These are phyloP conservation scores for Morinoia aosen DNA, from an alignment of 2,888 invertebrate species.

Conservation along the genomic window DNA sequence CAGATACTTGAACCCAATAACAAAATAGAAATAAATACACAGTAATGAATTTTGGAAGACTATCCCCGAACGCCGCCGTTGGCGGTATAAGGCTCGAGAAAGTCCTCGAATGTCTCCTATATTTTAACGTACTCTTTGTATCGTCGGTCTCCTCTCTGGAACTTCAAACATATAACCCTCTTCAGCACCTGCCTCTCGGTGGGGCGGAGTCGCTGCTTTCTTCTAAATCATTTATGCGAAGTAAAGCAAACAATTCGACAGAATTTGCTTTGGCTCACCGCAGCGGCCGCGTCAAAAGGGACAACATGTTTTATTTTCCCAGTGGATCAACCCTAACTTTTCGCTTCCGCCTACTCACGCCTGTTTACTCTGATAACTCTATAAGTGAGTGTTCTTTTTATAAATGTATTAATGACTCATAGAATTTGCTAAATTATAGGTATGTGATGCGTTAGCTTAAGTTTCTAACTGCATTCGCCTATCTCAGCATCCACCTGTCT, in stretches of 20 bases:
- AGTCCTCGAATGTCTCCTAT: not conserved
- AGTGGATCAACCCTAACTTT: constrained; percentile 42
- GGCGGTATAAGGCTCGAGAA: not conserved
- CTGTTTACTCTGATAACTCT: not conserved
- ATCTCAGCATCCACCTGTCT: too few species aligned
- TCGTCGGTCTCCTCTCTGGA: not conserved
- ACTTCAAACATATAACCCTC: not conserved
- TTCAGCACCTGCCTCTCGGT: not conserved
- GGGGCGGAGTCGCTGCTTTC: constrained; percentile 2
- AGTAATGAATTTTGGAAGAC: not conserved
- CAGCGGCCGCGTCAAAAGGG: constrained; percentile 29
- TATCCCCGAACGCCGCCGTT: not conserved
- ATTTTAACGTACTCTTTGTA: not conserved
- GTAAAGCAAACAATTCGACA: not conserved
- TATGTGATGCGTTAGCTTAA: too few species aligned
- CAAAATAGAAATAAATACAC: not conserved
- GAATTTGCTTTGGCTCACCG: not conserved
- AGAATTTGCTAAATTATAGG: not conserved
- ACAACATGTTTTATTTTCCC: constrained; percentile 48
- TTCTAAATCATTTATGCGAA: not conserved
- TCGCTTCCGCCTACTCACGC: not conserved
- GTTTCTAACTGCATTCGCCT: too few species aligned
- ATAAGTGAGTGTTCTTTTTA: not conserved
- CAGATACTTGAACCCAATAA: not conserved
- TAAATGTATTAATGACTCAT: not conserved